phyloP scores from a whole-genome alignment of 2,797 vertebrate species.

The Triplophysa yarkandensis region DNA sequence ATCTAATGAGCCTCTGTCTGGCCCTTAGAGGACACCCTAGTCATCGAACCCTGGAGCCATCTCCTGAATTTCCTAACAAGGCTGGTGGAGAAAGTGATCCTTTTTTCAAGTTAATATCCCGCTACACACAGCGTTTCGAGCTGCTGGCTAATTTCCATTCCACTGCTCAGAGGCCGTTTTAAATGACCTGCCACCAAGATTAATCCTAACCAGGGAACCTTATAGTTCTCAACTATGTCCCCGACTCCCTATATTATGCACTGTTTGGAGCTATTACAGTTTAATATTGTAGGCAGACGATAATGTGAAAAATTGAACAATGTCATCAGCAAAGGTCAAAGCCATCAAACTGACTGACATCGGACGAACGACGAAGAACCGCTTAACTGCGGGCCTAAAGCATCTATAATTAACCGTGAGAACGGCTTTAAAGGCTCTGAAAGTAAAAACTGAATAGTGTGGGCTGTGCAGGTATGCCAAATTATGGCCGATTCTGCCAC shows the following conservation, averaged over 20 bases:
- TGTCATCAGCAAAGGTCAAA: slow-evolving; percentile 70
- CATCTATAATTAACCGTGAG: slow-evolving; percentile 68
- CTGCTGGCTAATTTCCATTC: slow-evolving; percentile 57
- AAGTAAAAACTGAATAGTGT: slow-evolving; percentile 58
- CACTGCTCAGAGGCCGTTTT: slow-evolving; percentile 59
- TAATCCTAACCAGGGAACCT: slow-evolving; percentile 58
- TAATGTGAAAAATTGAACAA: slow-evolving; percentile 66
- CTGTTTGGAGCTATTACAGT: slow-evolving; percentile 65
- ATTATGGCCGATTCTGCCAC: slow-evolving; percentile 60
- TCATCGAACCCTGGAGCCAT: slow-evolving; percentile 59
- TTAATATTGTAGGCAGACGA: slow-evolving; percentile 66
- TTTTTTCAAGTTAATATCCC: slow-evolving; percentile 59
- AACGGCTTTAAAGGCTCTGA: slow-evolving; percentile 57
- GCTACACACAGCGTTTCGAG: slow-evolving; percentile 49
- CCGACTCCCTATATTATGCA: slow-evolving; percentile 62
- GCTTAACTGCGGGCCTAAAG: slow-evolving; percentile 65
- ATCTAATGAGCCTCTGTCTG: slow-evolving; percentile 70
- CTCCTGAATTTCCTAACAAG: slow-evolving; percentile 61
- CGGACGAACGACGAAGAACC: slow-evolving; percentile 62
- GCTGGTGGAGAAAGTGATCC: slow-evolving; percentile 49
- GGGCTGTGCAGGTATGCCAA: slow-evolving; percentile 55
- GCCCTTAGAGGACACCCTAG: slow-evolving; percentile 64
- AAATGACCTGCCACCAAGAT: slow-evolving; percentile 60
- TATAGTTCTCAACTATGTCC: slow-evolving; percentile 54
- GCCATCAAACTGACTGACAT: slow-evolving; percentile 67